Conservation (phyloP, 2,888 invertebrate species). For the Halictus quadricinctus region DNA sequence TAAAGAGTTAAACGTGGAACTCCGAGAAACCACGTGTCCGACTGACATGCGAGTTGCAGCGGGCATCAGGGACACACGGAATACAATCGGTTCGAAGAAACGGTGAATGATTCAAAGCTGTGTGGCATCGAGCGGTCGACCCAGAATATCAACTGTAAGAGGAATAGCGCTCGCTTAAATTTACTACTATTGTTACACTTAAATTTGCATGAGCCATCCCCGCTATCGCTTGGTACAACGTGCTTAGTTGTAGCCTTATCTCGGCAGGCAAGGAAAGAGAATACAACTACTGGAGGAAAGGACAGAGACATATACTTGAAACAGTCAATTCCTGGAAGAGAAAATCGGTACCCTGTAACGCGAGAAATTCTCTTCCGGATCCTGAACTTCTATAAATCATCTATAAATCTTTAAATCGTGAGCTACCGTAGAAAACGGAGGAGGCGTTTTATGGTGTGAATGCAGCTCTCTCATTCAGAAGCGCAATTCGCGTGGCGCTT, state of each 20-base stretch:
- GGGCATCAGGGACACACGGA: neutral
- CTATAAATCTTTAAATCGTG: no score
- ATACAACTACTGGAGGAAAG: no score
- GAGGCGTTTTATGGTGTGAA: neutral
- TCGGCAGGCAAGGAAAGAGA: no score
- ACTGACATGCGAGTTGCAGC: neutral
- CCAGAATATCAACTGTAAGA: neutral
- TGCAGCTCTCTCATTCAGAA: constrained; percentile 21
- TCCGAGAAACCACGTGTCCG: neutral
- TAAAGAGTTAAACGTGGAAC: neutral
- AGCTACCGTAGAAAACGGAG: neutral
- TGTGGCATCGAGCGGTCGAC: neutral
- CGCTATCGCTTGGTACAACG: no score
- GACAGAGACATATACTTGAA: no score
- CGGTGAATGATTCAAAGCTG: neutral
- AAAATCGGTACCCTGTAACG: no score
- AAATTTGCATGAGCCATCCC: neutral
- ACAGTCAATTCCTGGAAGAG: no score
- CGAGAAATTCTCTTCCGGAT: neutral
- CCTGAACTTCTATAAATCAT: neutral
- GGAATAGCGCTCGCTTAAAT: neutral
- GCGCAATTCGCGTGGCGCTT: constrained; percentile 35
- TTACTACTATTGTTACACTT: neutral
- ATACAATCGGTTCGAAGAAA: constrained; percentile 3
- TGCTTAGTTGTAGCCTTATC: no score